phyloP scores from a whole-genome alignment of 2,888 invertebrate genomes.

The Aquatica leii region DNA sequence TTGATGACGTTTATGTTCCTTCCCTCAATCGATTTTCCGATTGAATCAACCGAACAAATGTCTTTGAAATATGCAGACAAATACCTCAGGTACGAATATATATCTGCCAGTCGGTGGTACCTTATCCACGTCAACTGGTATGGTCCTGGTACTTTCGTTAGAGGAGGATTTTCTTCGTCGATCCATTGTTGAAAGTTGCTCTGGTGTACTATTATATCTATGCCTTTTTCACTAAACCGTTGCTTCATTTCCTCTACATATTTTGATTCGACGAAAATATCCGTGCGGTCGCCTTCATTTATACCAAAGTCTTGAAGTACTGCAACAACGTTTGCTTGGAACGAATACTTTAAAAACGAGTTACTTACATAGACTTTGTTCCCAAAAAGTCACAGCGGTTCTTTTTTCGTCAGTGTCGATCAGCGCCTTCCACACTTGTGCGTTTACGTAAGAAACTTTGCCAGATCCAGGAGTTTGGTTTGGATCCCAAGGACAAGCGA shows the following conservation, averaged over 20 bases:
- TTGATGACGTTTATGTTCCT: slow-evolving; percentile 75
- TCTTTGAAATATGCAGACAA: slow-evolving; percentile 76
- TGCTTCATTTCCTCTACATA: slow-evolving; percentile 70
- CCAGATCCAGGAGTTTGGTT: neutral
- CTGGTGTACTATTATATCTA: slow-evolving; percentile 76
- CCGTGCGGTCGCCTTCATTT: slow-evolving; percentile 70
- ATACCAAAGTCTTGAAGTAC: slow-evolving; percentile 48
- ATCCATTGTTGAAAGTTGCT: slow-evolving; percentile 81
- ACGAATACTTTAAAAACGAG: neutral
- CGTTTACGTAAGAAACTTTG: slow-evolving; percentile 73
- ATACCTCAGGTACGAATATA: slow-evolving; percentile 76
- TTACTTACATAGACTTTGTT: slow-evolving; percentile 66
- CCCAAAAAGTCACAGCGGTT: slow-evolving; percentile 63
- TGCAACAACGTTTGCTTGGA: neutral
- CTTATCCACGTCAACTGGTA: slow-evolving; percentile 79
- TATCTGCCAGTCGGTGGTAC: slow-evolving; percentile 75
- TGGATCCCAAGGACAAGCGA: too few relatives aligned
- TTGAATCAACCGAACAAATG: slow-evolving; percentile 74
- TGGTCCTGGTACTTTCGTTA: slow-evolving; percentile 70
- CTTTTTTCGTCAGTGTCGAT: slow-evolving; percentile 64
- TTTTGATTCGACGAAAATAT: slow-evolving; percentile 75
- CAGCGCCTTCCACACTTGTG: slow-evolving; percentile 78
- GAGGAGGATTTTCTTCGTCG: slow-evolving; percentile 79
- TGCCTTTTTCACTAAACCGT: slow-evolving; percentile 68
- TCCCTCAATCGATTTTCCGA: slow-evolving; percentile 79